phyloP scores from a whole-genome alignment of 2,113 vertebrate species.

The Zosterops japonicus region DNA sequence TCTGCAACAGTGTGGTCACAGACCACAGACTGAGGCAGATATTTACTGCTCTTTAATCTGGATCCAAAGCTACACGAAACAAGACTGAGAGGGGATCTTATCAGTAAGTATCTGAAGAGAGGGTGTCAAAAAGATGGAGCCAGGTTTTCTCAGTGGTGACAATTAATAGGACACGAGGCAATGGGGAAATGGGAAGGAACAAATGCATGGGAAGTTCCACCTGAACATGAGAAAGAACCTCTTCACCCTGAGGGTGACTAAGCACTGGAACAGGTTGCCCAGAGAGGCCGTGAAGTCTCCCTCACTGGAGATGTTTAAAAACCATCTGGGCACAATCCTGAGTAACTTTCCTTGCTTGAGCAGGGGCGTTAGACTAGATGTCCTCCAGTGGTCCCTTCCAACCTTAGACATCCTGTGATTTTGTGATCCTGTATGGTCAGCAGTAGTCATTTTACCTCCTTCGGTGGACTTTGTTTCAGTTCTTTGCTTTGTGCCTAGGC shows the following conservation, averaged over 20 bases:
- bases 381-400: background rate
- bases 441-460: background rate
- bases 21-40: background rate
- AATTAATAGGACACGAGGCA: background rate
- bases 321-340: background rate
- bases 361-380: accelerated
- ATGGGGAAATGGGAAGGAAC: background rate
- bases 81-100: background rate
- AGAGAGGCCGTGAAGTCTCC: background rate
- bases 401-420: background rate
- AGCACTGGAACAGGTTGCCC: background rate
- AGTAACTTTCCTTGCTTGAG: background rate
- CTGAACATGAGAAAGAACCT: background rate
- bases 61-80: background rate
- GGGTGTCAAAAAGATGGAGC: background rate
- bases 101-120: background rate
- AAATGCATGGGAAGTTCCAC: background rate
- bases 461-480: background rate
- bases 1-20: background rate
- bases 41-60: background rate
- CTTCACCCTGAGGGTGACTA: accelerated
- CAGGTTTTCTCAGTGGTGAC: background rate
- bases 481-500: background rate
- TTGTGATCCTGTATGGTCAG: background rate
- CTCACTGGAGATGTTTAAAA: background rate